A percentile compares a stretch with the other conserved stretches of the same genome.
These are phyloP conservation scores for Mormyrops boulengeri DNA, from an alignment of 2,797 vertebrate species.

Conservation along the genomic window DNA sequence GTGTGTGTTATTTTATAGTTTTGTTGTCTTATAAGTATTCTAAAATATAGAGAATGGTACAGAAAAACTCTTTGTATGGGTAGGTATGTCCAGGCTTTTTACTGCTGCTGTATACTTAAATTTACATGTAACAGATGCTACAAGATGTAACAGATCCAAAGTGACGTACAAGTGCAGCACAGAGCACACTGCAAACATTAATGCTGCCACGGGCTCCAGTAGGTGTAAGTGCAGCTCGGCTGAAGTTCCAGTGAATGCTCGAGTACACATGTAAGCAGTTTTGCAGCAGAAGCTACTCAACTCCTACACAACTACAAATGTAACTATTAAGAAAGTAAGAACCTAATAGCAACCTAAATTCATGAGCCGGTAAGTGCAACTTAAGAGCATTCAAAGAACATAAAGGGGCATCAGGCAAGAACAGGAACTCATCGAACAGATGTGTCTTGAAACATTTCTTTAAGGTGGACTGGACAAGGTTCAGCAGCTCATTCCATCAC, in stretches of 20 bases:
- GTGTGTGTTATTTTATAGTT: background rate
- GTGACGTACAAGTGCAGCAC: background rate
- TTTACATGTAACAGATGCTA: background rate
- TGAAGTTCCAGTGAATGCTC: background rate
- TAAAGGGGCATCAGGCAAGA: background rate
- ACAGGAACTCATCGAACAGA: background rate
- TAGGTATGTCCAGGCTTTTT: background rate
- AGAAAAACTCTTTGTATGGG: background rate
- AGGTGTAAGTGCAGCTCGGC: background rate
- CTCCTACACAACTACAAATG: background rate
- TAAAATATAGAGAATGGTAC: background rate
- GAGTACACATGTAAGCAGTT: background rate
- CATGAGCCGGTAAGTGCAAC: background rate
- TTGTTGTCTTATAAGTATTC: background rate
- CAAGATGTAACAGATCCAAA: too few species aligned
- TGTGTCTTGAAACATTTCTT: background rate
- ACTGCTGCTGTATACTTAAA: background rate
- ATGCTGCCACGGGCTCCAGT: background rate
- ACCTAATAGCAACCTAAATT: background rate
- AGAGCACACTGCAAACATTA: background rate
- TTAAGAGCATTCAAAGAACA: background rate
- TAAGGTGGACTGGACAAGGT: background rate
- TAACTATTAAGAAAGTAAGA: background rate
- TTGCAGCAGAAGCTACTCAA: background rate
- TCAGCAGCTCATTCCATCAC: background rate